Evolutionary conservation across 2,797 vertebrate species (phyloP), one percentile per base, ranked within the genome.

Genomic region (Stomatorhinus walkeri): DNA sequence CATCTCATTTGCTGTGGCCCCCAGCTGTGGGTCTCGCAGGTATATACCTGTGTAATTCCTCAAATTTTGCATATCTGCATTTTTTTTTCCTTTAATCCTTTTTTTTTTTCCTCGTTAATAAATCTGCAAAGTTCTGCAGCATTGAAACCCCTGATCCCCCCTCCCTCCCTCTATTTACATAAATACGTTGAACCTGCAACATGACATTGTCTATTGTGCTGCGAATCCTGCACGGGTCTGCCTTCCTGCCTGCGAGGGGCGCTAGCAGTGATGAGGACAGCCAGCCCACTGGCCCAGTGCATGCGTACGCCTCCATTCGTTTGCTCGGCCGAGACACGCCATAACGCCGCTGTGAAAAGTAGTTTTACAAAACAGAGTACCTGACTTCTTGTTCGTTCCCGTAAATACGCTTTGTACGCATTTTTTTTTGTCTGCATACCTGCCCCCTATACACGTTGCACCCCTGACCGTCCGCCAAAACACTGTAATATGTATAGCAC

Each of bases 161-260:
- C 46, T 19, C 68, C 89, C 96, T 94, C 95, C 95, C 91, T 93
- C 94, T 96, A 96, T 97, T 96, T 97, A 97, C 95, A 96, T 96
- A 96, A 96, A 96, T 96, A 97, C 96, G 97, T 98, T 98, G 97
- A 98, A 97, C 97, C 97, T 97, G 97, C 97, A 98, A 98, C 97
- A 96, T 96, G 95, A 95, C 96, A 94, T 95, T 96, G 95, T 96
- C 94, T 95, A 95, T 95, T 93, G 95, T 96, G 96, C 96, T 96
- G 96, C 94, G 96, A 95, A 95, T 95, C 95, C 96, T 96, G 96
- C 95, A 96, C 96, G 95, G 95, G 40, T 81, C 72, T 46, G 40
- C 76, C 32, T 72, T 32, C 95, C 96, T 95, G 95, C 96, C 96
- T 95, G 96, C 95, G 95, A 95, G 96, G 95, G 95, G 95, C 95